Conservation (phyloP, 2,888 invertebrate genomes). For the Steinernema scapterisci region DNA sequence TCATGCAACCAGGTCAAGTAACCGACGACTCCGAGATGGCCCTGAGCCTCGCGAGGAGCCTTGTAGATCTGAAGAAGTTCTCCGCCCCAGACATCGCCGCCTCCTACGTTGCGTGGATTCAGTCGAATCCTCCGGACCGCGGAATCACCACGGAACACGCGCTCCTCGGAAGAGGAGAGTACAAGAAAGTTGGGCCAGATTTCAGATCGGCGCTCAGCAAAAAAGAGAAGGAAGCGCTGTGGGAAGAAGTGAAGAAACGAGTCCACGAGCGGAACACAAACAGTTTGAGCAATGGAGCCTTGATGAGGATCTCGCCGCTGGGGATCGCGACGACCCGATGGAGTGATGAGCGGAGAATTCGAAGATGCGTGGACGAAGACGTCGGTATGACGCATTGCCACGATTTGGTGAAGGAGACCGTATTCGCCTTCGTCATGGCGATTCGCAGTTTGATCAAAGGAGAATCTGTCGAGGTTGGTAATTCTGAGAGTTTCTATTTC, state of each 20-base stretch:
- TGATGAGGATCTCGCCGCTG: slow-evolving; percentile 45
- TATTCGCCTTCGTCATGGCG: slow-evolving; percentile 12
- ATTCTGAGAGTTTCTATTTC: not conserved
- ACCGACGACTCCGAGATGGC: slow-evolving; percentile 48
- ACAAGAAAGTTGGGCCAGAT: not conserved
- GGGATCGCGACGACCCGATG: slow-evolving; percentile 35
- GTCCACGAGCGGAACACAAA: slow-evolving; percentile 23
- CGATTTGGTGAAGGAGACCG: slow-evolving; percentile 18
- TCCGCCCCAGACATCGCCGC: slow-evolving; percentile 39
- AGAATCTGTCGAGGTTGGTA: not conserved
- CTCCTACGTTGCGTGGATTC: slow-evolving; percentile 39
- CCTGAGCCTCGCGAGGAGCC: slow-evolving; percentile 38
- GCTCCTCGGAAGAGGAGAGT: not conserved
- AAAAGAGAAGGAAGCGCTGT: slow-evolving; percentile 34
- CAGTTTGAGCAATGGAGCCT: slow-evolving; percentile 41
- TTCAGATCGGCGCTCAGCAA: slow-evolving; percentile 15
- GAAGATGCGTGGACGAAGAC: not conserved
- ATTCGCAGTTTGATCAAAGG: slow-evolving; percentile 5
- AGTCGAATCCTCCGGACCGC: slow-evolving; percentile 36
- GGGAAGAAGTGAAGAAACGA: not conserved
- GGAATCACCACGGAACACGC: slow-evolving; percentile 40
- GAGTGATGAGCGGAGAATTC: not conserved
- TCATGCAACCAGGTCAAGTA: slow-evolving; percentile 36
- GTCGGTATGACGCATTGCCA: slow-evolving; percentile 12
- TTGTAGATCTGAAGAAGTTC: slow-evolving; percentile 32